Base-by-base conservation (phyloP, 2,888 invertebrate genomes). In the Tachina fera region DNA sequence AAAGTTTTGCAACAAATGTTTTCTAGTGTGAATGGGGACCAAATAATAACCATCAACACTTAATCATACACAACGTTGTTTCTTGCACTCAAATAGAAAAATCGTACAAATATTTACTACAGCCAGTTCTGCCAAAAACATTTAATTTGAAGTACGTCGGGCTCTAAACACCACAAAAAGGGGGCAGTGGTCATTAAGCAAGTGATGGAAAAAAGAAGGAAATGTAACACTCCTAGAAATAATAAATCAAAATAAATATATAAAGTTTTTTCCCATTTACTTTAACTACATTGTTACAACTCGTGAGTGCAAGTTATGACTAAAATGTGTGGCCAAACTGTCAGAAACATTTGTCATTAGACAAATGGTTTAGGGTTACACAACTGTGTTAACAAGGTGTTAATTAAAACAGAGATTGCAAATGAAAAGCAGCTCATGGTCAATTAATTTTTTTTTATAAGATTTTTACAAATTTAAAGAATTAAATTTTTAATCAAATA, bases 91-190 rank as follows among this genome's bases (percentile, higher is more conserved):
- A 45, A 39, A 51, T 39, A 31, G 14, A 39, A 76, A 61, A 31
- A 14, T n/a, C 31, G 13, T 1, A 47, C 13, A 49, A 16, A 51
- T 10, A 51, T 51, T 16, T 51, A 13, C 39, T n/a, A 53, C 53
- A 63, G 31, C 31, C 10, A 74, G 67, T 49, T 6, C 31, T 31
- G 70, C 56, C 63, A 79, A 68, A 56, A 71, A 76, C 65, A 84
- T 71, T 71, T 70, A 45, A 65, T 71, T 75, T 80, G 31, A 79
- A 80, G 58, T 60, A 67, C 67, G 60, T 71, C 43, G 67, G 67
- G 22, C 31, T 76, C 49, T 14, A 47, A 61, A 19, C 56, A 31
- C 19, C 49, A 31, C 16, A 47, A 39, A 41, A 31, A 11, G 56
- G 47, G 65, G 31, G 67, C 43, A 51, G 67, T 51, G 39, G 45